Conservation (phyloP, 2,113 vertebrate genomes). For the Notarius quadriscutis region DNA sequence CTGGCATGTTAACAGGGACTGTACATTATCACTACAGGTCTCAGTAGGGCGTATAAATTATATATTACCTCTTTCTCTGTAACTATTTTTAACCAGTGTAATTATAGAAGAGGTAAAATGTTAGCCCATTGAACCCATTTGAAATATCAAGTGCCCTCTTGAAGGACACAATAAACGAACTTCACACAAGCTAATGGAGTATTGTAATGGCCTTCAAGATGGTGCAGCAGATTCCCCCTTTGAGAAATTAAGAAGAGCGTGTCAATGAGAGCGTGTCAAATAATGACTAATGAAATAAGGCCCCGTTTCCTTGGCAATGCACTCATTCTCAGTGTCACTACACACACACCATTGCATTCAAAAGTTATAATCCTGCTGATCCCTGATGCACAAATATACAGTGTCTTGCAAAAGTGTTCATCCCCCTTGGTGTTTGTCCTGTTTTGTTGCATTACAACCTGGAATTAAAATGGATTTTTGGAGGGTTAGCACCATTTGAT, state of each 20-base stretch:
- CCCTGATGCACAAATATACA: not conserved
- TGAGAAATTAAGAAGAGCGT: slow-evolving; percentile 29
- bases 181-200: slow-evolving; percentile 39
- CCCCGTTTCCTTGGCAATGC: slow-evolving; percentile 28
- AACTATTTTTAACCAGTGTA: slow-evolving; percentile 3
- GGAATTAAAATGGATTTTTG: no score
- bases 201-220: slow-evolving; percentile 44
- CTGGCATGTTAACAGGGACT: not conserved
- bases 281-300: slow-evolving; percentile 41
- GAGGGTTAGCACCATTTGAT: no score
- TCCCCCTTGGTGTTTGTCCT: no score
- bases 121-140: not conserved
- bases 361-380: not conserved
- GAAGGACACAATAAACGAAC: slow-evolving; percentile 36
- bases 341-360: slow-evolving; percentile 10
- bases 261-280: slow-evolving; percentile 44
- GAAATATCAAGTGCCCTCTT: slow-evolving; percentile 14
- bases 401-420: no score
- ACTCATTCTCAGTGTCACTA: slow-evolving; percentile 22
- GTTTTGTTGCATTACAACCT: no score
- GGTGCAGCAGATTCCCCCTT: slow-evolving; percentile 32
- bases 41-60: slow-evolving; percentile 9
- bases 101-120: slow-evolving; percentile 18
- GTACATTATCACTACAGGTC: not conserved
- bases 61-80: slow-evolving; percentile 1